These are phyloP conservation scores for Myrmecophaga tridactyla DNA, from an alignment of 2,113 vertebrate genomes.

Conservation along the genomic window DNA sequence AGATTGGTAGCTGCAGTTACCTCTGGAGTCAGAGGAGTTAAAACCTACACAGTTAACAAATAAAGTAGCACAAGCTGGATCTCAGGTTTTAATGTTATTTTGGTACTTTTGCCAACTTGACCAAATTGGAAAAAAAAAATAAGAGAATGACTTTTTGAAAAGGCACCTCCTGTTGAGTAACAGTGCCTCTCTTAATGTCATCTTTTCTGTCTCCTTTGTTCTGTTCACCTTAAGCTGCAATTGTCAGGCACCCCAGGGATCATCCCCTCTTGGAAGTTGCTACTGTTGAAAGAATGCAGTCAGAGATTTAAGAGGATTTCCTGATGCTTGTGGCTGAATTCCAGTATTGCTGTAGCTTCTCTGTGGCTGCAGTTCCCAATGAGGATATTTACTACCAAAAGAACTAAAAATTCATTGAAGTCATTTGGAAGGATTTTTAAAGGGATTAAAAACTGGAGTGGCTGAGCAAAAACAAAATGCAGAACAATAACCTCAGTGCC, in stretches of 20 bases:
- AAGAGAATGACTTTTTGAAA: not conserved
- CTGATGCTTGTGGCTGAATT: not conserved
- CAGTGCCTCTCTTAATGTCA: not conserved
- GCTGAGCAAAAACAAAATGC: not conserved
- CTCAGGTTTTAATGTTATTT: not conserved
- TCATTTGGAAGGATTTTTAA: slow-evolving; percentile 5
- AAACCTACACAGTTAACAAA: not conserved
- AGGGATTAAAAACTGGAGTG: not conserved
- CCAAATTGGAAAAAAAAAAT: not conserved
- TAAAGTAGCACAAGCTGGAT: not conserved
- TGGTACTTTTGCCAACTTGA: slow-evolving; percentile 16
- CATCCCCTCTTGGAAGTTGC: not conserved
- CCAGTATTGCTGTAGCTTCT: not conserved
- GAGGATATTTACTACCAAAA: slow-evolving; percentile 31
- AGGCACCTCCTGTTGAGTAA: not conserved
- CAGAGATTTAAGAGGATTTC: slow-evolving; percentile 1
- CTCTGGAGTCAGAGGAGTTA: not conserved
- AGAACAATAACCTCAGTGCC: not conserved
- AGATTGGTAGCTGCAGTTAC: not conserved
- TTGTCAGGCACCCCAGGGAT: not conserved
- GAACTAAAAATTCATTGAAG: slow-evolving; percentile 1
- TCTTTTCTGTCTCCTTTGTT: slow-evolving; percentile 8
- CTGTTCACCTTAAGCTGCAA: slow-evolving; percentile 1
- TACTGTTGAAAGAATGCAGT: slow-evolving; percentile 29
- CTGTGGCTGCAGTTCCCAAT: not conserved